phyloP scores from a whole-genome alignment of 2,797 vertebrate genomes.

The Mycteria americana region DNA sequence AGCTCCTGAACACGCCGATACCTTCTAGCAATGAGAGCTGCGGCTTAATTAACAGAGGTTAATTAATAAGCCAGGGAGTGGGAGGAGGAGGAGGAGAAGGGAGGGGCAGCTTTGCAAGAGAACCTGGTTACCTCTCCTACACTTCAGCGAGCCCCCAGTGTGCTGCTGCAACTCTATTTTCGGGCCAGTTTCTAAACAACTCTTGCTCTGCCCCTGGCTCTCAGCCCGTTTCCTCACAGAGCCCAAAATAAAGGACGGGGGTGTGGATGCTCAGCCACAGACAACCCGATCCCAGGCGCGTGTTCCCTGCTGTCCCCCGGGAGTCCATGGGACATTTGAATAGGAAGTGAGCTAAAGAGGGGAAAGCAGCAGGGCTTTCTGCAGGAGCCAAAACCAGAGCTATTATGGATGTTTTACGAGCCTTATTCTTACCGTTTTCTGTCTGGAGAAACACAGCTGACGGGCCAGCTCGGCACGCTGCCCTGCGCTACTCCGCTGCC shows the following conservation, averaged over 20 bases:
- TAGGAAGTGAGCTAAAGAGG: neutral
- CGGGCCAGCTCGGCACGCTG: neutral
- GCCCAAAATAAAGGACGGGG: neutral
- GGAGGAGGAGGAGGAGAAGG: conserved; percentile 7
- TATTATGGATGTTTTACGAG: neutral
- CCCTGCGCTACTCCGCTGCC: neutral
- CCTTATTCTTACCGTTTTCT: neutral
- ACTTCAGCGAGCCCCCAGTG: fast-evolving
- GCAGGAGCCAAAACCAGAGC: neutral
- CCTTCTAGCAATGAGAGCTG: conserved; percentile 48
- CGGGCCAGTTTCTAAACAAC: neutral
- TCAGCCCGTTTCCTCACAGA: fast-evolving
- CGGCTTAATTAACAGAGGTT: conserved; percentile 51
- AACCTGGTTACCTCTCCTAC: neutral
- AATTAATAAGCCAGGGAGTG: conserved; percentile 49
- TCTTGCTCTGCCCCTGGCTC: neutral
- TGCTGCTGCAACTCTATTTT: neutral
- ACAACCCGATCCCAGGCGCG: fast-evolving
- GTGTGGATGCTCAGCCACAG: fast-evolving
- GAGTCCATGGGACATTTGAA: neutral
- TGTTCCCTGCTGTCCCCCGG: neutral
- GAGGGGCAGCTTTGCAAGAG: conserved; percentile 13
- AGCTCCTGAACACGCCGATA: neutral
- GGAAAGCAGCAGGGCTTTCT: neutral
- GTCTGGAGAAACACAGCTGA: neutral